Evolutionary conservation across 2,888 invertebrate species (phyloP).

Genomic region (Luperina testacea): DNA sequence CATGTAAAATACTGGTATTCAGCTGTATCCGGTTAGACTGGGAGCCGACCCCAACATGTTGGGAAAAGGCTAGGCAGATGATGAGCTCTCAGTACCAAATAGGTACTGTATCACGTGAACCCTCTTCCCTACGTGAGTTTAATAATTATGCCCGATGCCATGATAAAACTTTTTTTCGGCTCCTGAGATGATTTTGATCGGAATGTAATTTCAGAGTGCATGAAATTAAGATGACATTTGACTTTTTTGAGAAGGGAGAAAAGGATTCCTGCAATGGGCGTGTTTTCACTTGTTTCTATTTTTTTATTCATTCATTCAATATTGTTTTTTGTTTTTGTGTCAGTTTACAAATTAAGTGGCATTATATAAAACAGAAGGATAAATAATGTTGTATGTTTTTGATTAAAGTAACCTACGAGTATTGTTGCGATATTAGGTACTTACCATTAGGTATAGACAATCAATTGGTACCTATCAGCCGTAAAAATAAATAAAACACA

Average conservation of each 20-base stretch:
- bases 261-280: too few species aligned
- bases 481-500: slow-evolving; percentile 48
- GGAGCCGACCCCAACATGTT: too few species aligned
- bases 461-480: slow-evolving; percentile 6
- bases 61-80: neutral
- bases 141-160: neutral
- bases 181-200: neutral
- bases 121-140: neutral
- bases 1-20: neutral
- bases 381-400: slow-evolving; percentile 26
- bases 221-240: neutral
- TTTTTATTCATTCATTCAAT: neutral
- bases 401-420: neutral
- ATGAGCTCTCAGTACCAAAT: neutral
- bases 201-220: neutral
- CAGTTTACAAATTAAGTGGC: neutral
- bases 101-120: neutral
- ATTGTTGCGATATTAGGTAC: slow-evolving; percentile 14
- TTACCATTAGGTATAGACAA: slow-evolving; percentile 1
- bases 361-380: slow-evolving; percentile 18
- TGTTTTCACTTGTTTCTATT: neutral
- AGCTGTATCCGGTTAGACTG: neutral
- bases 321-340: neutral
- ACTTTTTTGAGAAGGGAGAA: neutral
- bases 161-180: neutral